phyloP scores from a whole-genome alignment of 2,888 invertebrate species.

The Lissocephala sabroskyi region DNA sequence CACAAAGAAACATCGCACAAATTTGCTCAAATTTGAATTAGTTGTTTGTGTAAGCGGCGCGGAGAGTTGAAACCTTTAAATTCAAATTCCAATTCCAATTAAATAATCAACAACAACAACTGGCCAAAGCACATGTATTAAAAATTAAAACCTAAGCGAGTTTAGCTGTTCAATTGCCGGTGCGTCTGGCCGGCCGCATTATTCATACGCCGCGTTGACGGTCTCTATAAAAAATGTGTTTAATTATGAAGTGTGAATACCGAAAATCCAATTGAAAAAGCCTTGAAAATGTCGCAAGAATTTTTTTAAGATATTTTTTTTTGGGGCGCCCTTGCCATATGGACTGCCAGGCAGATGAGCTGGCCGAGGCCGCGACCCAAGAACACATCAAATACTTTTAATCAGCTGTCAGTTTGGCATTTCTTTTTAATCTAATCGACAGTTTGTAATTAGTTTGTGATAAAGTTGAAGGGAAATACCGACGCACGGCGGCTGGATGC shows the following conservation, averaged over 20 bases:
- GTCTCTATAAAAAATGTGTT: too few relatives aligned
- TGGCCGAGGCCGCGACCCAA: constrained; percentile 5
- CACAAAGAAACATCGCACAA: constrained; percentile 10
- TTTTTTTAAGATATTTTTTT: constrained; percentile 28
- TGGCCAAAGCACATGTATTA: neutral
- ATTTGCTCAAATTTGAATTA: neutral
- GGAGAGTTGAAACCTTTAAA: too few relatives aligned
- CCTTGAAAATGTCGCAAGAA: constrained; percentile 59
- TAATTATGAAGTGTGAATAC: constrained; percentile 24
- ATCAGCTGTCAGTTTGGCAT: constrained; percentile 30
- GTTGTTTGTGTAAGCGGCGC: neutral
- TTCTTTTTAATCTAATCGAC: constrained; percentile 42
- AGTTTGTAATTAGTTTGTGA: constrained; percentile 36
- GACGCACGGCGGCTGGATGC: too few relatives aligned
- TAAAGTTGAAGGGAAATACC: neutral
- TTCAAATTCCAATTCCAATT: neutral
- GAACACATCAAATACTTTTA: neutral
- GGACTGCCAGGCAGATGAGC: neutral
- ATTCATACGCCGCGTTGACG: constrained; percentile 39
- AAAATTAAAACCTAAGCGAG: neutral
- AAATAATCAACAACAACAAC: constrained; percentile 4
- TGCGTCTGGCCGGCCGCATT: constrained; percentile 13
- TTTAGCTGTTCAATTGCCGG: constrained; percentile 1
- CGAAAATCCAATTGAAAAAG: constrained; percentile 39
- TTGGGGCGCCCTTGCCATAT: neutral